Percentiles rank a stretch among this genome's conserved stretches.
These are phyloP conservation scores for Desmophyllum pertusum DNA, from an alignment of 92 coral and sea anemone genomes.

Conservation along the genomic window DNA sequence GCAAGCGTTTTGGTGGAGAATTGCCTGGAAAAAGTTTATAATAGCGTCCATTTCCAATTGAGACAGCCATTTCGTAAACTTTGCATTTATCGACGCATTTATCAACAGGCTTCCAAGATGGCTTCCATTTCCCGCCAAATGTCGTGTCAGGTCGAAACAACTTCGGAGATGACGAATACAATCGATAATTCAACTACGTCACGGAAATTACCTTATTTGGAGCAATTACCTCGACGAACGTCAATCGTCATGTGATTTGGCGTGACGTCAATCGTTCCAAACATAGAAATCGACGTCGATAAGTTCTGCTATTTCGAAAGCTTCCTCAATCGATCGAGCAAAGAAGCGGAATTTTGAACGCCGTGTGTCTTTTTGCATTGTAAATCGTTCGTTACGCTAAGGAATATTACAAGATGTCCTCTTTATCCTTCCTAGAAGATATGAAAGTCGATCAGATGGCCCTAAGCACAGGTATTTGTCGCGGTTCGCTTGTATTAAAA, in stretches of 20 bases:
- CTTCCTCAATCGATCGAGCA: not conserved
- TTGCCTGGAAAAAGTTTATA: constrained; percentile 22
- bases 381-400: not conserved
- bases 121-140: constrained; percentile 40
- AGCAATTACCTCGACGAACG: not conserved
- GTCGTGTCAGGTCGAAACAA: constrained; percentile 17
- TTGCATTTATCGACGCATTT: not conserved
- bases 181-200: not conserved
- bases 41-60: constrained; percentile 32
- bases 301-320: constrained; percentile 1
- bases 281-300: constrained; percentile 21
- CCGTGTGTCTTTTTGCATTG: not conserved
- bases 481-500: not conserved
- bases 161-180: constrained; percentile 34
- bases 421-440: constrained; percentile 99
- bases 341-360: not conserved
- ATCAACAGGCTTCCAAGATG: constrained; percentile 4
- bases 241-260: constrained; percentile 31
- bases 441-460: constrained; percentile 99
- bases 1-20: constrained; percentile 20
- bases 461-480: constrained; percentile 77
- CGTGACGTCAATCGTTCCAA: constrained; percentile 32
- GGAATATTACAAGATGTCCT: constrained; percentile 77
- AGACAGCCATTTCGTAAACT: constrained; percentile 23
- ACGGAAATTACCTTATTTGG: constrained; percentile 10